Evolutionary conservation across 2,888 invertebrate genomes (phyloP).

Genomic region (Brachypterus glaber): DNA sequence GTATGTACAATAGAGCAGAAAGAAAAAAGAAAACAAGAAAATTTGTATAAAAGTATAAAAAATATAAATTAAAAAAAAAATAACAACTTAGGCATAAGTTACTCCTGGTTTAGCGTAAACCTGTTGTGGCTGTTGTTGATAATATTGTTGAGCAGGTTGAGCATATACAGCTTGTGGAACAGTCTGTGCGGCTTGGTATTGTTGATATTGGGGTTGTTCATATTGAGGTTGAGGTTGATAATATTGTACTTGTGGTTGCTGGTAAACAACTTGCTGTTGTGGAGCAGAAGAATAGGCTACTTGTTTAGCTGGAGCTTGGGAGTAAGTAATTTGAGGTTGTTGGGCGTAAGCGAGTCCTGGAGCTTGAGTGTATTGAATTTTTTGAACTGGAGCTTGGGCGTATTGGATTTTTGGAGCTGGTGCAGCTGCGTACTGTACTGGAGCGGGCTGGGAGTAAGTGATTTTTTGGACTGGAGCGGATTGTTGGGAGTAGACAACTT

Average conservation of each 20-base stretch:
- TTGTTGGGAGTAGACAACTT: slow-evolving; percentile 5
- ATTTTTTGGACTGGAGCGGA: slow-evolving; percentile 18
- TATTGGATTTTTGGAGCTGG: slow-evolving; percentile 18
- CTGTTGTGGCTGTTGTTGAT: slow-evolving; percentile 14
- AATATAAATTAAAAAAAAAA: slow-evolving; percentile 4
- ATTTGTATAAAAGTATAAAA: slow-evolving; percentile 13
- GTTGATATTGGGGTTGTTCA: slow-evolving; percentile 7
- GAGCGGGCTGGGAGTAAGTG: slow-evolving; percentile 15
- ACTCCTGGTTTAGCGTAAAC: slow-evolving; percentile 18
- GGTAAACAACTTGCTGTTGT: slow-evolving; percentile 5
- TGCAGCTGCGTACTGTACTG: slow-evolving; percentile 14
- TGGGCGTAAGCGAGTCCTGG: slow-evolving; percentile 5
- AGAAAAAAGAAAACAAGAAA: slow-evolving; percentile 14
- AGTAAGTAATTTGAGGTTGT: slow-evolving; percentile 5
- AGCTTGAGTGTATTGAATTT: slow-evolving; percentile 15
- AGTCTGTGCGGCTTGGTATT: slow-evolving; percentile 6
- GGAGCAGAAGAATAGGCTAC: slow-evolving; percentile 6
- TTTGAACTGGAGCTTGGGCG: slow-evolving; percentile 1
- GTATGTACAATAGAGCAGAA: slow-evolving; percentile 21
- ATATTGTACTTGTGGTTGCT: slow-evolving; percentile 5
- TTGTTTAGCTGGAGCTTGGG: background rate
- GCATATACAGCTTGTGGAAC: slow-evolving; percentile 13
- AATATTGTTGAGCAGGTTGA: slow-evolving; percentile 12
- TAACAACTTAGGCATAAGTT: slow-evolving; percentile 20
- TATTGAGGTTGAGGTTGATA: slow-evolving; percentile 8